These are phyloP conservation scores for Pasiphila rectangulata DNA, from an alignment of 2,888 invertebrate species.

Conservation along the genomic window DNA sequence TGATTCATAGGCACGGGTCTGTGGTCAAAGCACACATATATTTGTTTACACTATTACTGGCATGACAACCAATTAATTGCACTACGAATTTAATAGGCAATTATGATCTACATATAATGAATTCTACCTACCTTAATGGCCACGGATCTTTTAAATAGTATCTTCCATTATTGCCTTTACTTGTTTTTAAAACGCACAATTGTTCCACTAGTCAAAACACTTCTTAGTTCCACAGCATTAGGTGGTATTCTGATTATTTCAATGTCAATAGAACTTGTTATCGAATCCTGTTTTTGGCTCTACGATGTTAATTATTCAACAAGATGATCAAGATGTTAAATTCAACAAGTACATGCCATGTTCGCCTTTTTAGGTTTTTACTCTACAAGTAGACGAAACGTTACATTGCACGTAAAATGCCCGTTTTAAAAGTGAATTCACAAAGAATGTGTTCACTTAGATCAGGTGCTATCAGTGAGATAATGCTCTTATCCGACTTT, in stretches of 20 bases:
- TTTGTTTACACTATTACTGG: slow-evolving; percentile 43
- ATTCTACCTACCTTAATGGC: slow-evolving; percentile 19
- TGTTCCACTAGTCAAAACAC: background rate
- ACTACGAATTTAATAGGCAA: slow-evolving; percentile 19
- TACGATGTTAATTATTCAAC: background rate
- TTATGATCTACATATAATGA: slow-evolving; percentile 14
- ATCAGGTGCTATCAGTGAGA: slow-evolving; percentile 65
- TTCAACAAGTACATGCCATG: background rate
- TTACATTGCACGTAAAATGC: background rate
- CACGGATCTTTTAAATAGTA: slow-evolving; percentile 10
- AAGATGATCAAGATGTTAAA: slow-evolving; percentile 9
- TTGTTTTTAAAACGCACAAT: background rate
- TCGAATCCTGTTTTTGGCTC: slow-evolving; percentile 8
- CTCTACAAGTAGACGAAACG: background rate
- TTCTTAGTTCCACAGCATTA: background rate
- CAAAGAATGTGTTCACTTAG: slow-evolving; percentile 51
- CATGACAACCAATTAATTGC: slow-evolving; percentile 22
- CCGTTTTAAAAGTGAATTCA: slow-evolving; percentile 38
- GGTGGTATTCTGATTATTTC: no score
- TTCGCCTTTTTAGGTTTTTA: background rate
- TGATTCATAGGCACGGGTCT: slow-evolving; percentile 40
- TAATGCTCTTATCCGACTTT: slow-evolving; percentile 65
- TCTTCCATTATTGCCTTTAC: slow-evolving; percentile 3
- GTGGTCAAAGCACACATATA: slow-evolving; percentile 28
- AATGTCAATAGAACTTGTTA: slow-evolving; percentile 9